Evolutionary conservation across 92 coral and sea anemone genomes (phyloP), one percentile per base, ranked within the genome.

Genomic region (Bergia sp.): DNA sequence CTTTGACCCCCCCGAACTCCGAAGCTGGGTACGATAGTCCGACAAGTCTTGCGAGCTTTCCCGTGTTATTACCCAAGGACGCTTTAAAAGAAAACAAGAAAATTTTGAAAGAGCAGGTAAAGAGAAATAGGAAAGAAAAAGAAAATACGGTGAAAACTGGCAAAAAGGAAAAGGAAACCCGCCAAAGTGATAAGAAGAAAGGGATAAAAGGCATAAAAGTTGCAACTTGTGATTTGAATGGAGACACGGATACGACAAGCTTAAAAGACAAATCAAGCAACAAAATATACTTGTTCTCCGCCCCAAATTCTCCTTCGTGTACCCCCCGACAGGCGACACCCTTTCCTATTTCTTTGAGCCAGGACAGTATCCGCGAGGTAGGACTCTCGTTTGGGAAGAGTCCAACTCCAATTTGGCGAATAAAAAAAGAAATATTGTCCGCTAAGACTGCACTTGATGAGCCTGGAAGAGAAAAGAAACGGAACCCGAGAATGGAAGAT

Each of bases 301-400:
- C 78, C 16, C 79, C 87, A 7, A 84, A 37, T 38, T 84, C 79
- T 36, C 87, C 79, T 1, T 84, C 87, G 13, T 47, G 78, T 29
- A 84, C 66, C 38, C 87, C 87, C 7, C 79, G 87, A 0, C 79
- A 67, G 15, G 79, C 79, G 18, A 84, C 87, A 13, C 87, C 87
- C 36, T 84, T 84, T 45, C 87, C 87, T 7, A 84, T 44, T 44
- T 69, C 87, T 7, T 37, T 84, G 61, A 84, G 87, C 7, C 65
- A 84, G 43, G 87, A 84, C 57, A 84, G 87, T 10, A 53, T 84
- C 12, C 21, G 67, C 37, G 87, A 84, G 38, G 77, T 84, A 12
- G 87, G 79, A 5, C 79, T 84, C 4, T 84, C 87, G 23, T 69
- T 45, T 50, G 87, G 79, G 1, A 71, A 47, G 23, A 55, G 71